Evolutionary conservation across 1,140 invertebrate species (phyloP).

Genomic region (Lepeophtheirus salmonis): DNA sequence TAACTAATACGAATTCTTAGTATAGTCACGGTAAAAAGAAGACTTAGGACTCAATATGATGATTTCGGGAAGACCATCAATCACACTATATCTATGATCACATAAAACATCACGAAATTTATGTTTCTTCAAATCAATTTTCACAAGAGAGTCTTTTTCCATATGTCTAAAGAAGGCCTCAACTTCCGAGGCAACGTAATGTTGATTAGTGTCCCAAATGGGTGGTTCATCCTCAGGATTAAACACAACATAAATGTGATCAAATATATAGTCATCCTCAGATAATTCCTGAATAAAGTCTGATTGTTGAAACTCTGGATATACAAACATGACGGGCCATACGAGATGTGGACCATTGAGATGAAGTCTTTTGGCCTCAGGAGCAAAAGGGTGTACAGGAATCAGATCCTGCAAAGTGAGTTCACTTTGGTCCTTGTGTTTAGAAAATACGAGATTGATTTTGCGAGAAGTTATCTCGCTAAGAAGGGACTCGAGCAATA

Average conservation of each 20-base stretch:
- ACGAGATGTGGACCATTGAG: constrained; percentile 39
- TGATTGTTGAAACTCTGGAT: constrained; percentile 52
- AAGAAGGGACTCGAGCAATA: constrained; percentile 37
- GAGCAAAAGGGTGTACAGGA: constrained; percentile 39
- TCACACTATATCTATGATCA: constrained; percentile 34
- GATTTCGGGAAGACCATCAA: constrained; percentile 34
- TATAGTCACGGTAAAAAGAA: no score
- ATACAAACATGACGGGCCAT: constrained; percentile 64
- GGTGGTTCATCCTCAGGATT: constrained; percentile 33
- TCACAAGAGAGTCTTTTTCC: constrained; percentile 40
- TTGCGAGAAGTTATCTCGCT: constrained; percentile 33
- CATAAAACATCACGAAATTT: constrained; percentile 43
- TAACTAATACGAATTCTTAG: no score
- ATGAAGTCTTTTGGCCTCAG: constrained; percentile 20
- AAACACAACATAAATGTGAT: constrained; percentile 54
- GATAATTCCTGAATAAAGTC: constrained; percentile 52
- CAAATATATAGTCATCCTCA: constrained; percentile 48
- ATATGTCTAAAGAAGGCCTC: constrained; percentile 60
- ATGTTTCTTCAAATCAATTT: constrained; percentile 36
- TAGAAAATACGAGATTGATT: constrained; percentile 28
- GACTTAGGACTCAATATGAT: no score
- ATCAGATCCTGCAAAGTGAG: constrained; percentile 33
- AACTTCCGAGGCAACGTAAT: constrained; percentile 44
- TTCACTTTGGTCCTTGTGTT: constrained; percentile 22
- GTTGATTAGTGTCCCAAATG: constrained; percentile 47